Evolutionary conservation across 2,797 vertebrate genomes (phyloP).

Genomic region (Melanotaenia parkinsoni): DNA sequence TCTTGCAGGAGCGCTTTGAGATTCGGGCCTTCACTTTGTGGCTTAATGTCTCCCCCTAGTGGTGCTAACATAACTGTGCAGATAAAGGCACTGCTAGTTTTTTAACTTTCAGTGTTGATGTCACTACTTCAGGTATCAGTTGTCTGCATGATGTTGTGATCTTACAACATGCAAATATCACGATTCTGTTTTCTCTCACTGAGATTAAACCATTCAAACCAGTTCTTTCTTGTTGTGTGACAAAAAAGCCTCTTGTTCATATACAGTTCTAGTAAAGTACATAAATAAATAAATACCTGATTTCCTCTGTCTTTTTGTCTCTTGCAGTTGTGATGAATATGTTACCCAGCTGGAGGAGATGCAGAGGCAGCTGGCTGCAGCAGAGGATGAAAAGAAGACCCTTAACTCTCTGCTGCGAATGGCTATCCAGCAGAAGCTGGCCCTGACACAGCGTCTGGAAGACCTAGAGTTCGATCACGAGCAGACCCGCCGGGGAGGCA

Average conservation of each 20-base stretch:
- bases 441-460: constrained; percentile 96
- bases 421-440: constrained; percentile 99
- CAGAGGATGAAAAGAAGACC: constrained; percentile 99
- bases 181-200: neutral
- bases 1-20: constrained; percentile 12
- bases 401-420: constrained; percentile 97
- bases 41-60: constrained; percentile 54
- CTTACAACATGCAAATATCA: neutral
- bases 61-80: constrained; percentile 17
- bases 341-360: constrained; percentile 97
- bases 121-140: neutral
- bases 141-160: neutral
- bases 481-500: constrained; percentile 88
- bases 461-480: constrained; percentile 96
- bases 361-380: constrained; percentile 96
- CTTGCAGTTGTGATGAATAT: constrained; percentile 93
- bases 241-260: constrained; percentile 8
- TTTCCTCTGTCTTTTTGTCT: constrained; percentile 14
- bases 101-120: neutral
- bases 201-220: neutral
- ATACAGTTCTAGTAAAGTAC: neutral
- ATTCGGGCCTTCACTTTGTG: neutral
- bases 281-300: neutral
- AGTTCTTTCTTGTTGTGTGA: constrained; percentile 39
- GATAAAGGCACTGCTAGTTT: neutral